Conservation (phyloP, 2,888 invertebrate species). For the Polymixis lichenea region DNA sequence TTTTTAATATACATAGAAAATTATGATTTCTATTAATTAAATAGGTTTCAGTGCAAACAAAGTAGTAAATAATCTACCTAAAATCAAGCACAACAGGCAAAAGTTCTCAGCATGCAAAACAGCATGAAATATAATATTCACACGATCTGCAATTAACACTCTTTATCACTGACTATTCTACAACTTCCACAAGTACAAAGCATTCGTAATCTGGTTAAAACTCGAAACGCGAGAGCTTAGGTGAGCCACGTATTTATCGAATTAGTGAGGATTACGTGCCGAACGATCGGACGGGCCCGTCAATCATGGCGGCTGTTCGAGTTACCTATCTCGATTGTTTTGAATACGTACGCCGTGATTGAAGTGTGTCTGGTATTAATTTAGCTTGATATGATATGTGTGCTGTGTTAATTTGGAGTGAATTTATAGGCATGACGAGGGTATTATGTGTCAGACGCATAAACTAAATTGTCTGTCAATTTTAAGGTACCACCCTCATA, state of each 20-base stretch:
- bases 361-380: slow-evolving; percentile 29
- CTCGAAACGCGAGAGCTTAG: slow-evolving; percentile 66
- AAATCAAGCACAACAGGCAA: too few species aligned
- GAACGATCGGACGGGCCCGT: slow-evolving; percentile 35
- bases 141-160: slow-evolving; percentile 52
- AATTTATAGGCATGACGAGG: background rate
- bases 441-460: background rate
- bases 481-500: too few species aligned
- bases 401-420: slow-evolving; percentile 6
- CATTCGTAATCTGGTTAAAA: slow-evolving; percentile 72
- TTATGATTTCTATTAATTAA: background rate
- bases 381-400: slow-evolving; percentile 19
- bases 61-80: background rate
- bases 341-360: slow-evolving; percentile 16
- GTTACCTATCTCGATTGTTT: slow-evolving; percentile 25
- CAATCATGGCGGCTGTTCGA: slow-evolving; percentile 6
- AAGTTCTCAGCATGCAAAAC: background rate
- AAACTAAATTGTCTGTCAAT: background rate
- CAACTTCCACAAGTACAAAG: slow-evolving; percentile 63
- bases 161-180: slow-evolving; percentile 30
- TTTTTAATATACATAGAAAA: background rate
- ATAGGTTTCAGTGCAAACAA: background rate
- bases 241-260: slow-evolving; percentile 70
- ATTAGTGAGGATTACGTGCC: slow-evolving; percentile 60
- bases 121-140: slow-evolving; percentile 25